phyloP scores from a whole-genome alignment of 2,888 invertebrate species.

The Pocota personata region DNA sequence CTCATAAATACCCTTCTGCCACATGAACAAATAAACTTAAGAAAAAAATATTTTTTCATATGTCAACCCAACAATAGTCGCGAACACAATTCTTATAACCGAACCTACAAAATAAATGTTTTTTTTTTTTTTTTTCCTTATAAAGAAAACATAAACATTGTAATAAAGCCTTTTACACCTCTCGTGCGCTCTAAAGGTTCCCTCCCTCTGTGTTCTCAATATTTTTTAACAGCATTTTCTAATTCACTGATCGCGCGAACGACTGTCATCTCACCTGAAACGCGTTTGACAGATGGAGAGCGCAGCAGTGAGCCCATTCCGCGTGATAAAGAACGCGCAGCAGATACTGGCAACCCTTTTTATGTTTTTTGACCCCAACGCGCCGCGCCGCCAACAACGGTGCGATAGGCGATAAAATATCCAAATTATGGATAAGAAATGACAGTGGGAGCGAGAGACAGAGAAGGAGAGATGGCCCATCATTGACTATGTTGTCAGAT shows the following conservation, averaged over 20 bases:
- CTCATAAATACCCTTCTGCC: constrained; percentile 62
- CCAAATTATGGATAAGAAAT: constrained; percentile 69
- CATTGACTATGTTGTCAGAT: constrained; percentile 74
- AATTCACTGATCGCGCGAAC: constrained; percentile 62
- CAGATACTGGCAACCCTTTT: constrained; percentile 56
- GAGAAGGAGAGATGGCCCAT: constrained; percentile 22
- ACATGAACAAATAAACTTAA: constrained; percentile 63
- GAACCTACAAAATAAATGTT: constrained; percentile 34
- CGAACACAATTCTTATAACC: constrained; percentile 37
- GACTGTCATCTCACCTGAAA: constrained; percentile 63
- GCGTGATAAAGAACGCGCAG: constrained; percentile 25
- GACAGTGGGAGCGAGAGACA: constrained; percentile 55
- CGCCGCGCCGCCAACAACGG: neutral
- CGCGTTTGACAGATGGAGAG: constrained; percentile 67
- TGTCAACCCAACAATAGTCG: constrained; percentile 58
- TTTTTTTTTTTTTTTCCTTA: neutral
- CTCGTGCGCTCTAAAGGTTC: neutral
- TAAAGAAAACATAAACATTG: constrained; percentile 69
- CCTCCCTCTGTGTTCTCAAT: neutral
- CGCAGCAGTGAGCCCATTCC: constrained; percentile 28
- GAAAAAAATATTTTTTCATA: constrained; percentile 41
- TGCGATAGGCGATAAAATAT: constrained; percentile 64
- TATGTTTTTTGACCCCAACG: constrained; percentile 23
- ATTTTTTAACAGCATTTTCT: constrained; percentile 46
- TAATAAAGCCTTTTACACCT: constrained; percentile 73